These are phyloP conservation scores for Euspilapteryx auroguttella DNA, from an alignment of 2,888 invertebrate genomes.

Conservation along the genomic window DNA sequence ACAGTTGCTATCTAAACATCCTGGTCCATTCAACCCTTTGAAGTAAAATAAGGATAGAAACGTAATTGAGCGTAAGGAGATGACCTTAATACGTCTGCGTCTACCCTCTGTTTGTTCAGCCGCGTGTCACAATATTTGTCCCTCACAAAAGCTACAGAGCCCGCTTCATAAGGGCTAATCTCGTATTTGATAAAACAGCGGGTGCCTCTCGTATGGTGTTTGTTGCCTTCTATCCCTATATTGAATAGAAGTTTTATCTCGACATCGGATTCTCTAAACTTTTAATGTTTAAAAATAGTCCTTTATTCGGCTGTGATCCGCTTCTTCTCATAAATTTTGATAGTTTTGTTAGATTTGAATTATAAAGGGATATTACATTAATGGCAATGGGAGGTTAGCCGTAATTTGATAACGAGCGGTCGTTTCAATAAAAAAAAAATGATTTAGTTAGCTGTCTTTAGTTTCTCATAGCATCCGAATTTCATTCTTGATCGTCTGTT, in stretches of 20 bases:
- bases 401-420: slow-evolving; percentile 43
- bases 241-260: too few species aligned
- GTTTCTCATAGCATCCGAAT: too few species aligned
- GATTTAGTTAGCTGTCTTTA: too few species aligned
- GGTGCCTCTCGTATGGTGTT: too few species aligned
- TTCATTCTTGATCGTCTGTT: too few species aligned
- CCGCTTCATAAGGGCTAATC: slow-evolving; percentile 40
- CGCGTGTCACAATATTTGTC: slow-evolving; percentile 51
- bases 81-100: slow-evolving; percentile 30
- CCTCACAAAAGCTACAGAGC: slow-evolving; percentile 27
- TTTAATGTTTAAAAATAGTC: slow-evolving; percentile 28
- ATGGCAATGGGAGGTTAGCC: slow-evolving; percentile 56
- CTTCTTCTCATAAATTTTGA: slow-evolving; percentile 48
- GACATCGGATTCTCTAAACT: slow-evolving; percentile 33
- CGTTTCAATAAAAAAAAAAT: too few species aligned
- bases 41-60: slow-evolving; percentile 12
- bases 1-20: too few species aligned
- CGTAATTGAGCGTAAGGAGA: slow-evolving; percentile 19
- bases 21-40: not conserved
- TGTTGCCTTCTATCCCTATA: too few species aligned
- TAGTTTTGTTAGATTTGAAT: slow-evolving; percentile 51
- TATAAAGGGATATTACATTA: slow-evolving; percentile 54
- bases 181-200: slow-evolving; percentile 55
- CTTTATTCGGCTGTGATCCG: slow-evolving; percentile 50
- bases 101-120: slow-evolving; percentile 30